Base-by-base conservation (phyloP, 2,113 vertebrate species). In the Erinaceus europaeus region DNA sequence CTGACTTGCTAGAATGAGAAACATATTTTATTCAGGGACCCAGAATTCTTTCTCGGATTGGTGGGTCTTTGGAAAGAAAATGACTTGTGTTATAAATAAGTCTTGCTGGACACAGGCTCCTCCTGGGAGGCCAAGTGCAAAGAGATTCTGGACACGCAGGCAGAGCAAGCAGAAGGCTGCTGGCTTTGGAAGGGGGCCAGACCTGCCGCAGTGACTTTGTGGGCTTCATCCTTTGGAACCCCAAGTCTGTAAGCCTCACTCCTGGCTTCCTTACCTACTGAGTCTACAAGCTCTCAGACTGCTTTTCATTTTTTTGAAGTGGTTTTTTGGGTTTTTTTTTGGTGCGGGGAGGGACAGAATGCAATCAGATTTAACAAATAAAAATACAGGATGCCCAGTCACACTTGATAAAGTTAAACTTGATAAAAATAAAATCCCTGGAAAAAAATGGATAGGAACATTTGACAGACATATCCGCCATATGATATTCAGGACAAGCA, bases 1-100 rank as follows among this genome's bases (percentile, higher is more conserved):
- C 74, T 78, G 89, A 90, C 81, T 62, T 53, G 76, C 74, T 68
- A 52, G 62, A 91, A 93, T 93, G 84, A 69, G 76, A 91, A 91
- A 76, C 85, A 67, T 88, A 89, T 92, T 93, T 95, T 90, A 94
- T 86, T 85, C 89, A 18, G 61, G 78, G 73, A 82, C 71, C 89
- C 65, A 93, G 59, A 75, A 52, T 57, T 11, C 78, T 52, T 78
- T 32, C 77, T 87, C 93, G 77, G 90, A 93, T 93, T 91, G 94
- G 93, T 42, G 38, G 75, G 67, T 86, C 85, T 73, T 75, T 83
- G 74, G 71, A 85, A 87, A 89, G 80, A 90, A 90, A 90, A 86
- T 59, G 86, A 83, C n/a, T 68, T 65, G 21, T 59, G 23, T 50
- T 75, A 21, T 36, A 87, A 79, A 81, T 82, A 71, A 67, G 65